Conservation (phyloP, 2,888 invertebrate species). For the Mesochorus sp. region DNA sequence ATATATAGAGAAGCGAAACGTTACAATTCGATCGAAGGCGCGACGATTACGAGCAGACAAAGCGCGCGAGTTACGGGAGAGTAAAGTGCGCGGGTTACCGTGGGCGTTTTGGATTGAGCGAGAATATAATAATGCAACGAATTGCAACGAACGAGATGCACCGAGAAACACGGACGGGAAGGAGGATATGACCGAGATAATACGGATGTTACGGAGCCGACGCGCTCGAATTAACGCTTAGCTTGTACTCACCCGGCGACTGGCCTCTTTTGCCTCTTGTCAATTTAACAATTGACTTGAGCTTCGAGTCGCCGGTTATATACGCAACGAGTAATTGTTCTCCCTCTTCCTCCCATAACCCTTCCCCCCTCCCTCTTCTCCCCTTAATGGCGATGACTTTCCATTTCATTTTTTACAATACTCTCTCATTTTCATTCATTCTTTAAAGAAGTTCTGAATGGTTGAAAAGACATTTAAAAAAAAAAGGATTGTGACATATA, state of each 20-base stretch:
- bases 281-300: constrained; percentile 73
- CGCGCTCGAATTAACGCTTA: constrained; percentile 55
- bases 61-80: neutral
- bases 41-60: neutral
- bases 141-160: constrained; percentile 18
- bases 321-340: constrained; percentile 47
- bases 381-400: neutral
- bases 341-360: neutral
- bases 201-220: constrained; percentile 64
- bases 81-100: too few species aligned
- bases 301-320: constrained; percentile 35
- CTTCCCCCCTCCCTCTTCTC: too few species aligned
- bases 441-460: too few species aligned
- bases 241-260: constrained; percentile 48
- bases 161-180: constrained; percentile 60
- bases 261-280: constrained; percentile 65
- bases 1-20: too few species aligned
- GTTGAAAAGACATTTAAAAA: too few species aligned
- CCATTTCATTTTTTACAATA: neutral
- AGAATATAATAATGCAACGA: constrained; percentile 34
- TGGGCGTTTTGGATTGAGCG: neutral
- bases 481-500: too few species aligned
- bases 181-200: constrained; percentile 72
- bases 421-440: neutral
- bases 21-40: too few species aligned